phyloP scores from a whole-genome alignment of 2,113 vertebrate species.

The Sander lucioperca region DNA sequence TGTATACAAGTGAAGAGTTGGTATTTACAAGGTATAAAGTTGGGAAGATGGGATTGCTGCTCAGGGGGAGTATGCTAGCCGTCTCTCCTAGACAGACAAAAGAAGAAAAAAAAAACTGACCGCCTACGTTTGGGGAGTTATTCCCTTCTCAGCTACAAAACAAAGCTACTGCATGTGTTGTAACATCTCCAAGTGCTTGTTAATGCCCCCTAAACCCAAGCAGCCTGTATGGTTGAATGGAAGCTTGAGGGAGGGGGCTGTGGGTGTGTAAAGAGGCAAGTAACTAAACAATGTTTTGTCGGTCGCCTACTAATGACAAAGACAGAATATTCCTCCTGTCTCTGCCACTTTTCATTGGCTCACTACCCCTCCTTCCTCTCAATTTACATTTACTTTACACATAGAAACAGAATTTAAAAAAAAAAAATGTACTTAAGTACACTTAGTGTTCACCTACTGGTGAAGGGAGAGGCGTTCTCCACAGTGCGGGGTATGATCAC shows the following conservation, averaged over 20 bases:
- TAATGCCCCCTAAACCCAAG: conserved; percentile 33
- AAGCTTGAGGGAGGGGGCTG: conserved; percentile 8
- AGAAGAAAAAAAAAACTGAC: conserved; percentile 32
- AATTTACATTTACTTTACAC: conserved; percentile 13
- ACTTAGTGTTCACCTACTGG: conserved; percentile 23
- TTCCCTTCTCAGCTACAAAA: conserved; percentile 42
- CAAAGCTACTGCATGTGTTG: conserved; percentile 43
- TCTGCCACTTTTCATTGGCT: conserved; percentile 6
- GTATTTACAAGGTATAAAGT: conserved; percentile 59
- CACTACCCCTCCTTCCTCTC: not conserved
- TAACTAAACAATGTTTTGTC: conserved; percentile 39
- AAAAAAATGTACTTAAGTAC: no score
- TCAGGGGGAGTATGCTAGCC: conserved; percentile 13
- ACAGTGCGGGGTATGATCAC: conserved; percentile 43
- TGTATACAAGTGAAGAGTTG: conserved; percentile 24
- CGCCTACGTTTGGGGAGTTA: conserved; percentile 33
- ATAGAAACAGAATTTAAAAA: not conserved
- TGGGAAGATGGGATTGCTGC: conserved; percentile 17
- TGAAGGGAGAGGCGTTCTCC: conserved; percentile 25
- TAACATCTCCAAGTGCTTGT: conserved; percentile 30
- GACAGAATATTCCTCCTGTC: conserved; percentile 19
- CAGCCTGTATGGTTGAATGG: conserved; percentile 12
- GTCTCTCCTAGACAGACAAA: conserved; percentile 33
- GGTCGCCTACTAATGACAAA: conserved; percentile 37
- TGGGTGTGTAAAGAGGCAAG: conserved; percentile 30